Percentiles rank a stretch among this genome's conserved stretches.
Conservation (phyloP, 2,888 invertebrate genomes). For the Girardia tigrina region DNA sequence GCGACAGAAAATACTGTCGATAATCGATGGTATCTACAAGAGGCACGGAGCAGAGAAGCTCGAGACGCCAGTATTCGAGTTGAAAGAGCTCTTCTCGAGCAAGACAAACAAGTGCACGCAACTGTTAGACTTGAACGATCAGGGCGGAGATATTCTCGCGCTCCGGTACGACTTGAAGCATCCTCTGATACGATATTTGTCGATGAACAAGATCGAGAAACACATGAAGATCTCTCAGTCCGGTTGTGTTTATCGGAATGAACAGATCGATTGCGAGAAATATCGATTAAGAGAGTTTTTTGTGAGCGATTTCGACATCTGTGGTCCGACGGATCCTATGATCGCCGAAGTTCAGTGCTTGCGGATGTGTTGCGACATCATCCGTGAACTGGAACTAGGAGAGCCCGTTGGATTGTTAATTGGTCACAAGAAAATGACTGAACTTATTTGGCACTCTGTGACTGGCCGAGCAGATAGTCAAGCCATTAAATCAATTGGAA, state of each 20-base stretch:
- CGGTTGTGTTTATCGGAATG: not conserved
- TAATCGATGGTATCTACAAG: not conserved
- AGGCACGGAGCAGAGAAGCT: slow-evolving; percentile 1
- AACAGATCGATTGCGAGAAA: not conserved
- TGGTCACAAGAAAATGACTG: not conserved
- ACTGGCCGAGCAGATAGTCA: not conserved
- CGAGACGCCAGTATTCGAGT: not conserved
- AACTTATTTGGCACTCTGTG: not conserved
- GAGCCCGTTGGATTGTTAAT: not conserved
- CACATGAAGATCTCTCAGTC: not conserved
- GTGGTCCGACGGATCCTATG: slow-evolving; percentile 10
- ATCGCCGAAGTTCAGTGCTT: not conserved
- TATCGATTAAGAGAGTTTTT: not conserved
- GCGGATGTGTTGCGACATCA: not conserved
- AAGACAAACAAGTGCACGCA: not conserved
- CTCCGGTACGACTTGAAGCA: slow-evolving; percentile 81
- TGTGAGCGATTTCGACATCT: not conserved
- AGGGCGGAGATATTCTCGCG: slow-evolving; percentile 89
- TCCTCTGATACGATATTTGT: not conserved
- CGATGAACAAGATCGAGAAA: not conserved
- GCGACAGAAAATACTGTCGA: not conserved
- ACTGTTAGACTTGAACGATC: slow-evolving; percentile 70
- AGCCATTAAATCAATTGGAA: not conserved
- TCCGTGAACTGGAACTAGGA: not conserved
- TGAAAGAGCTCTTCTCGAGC: not conserved